Conservation (phyloP, 2,113 vertebrate species). For the Scophthalmus maximus region DNA sequence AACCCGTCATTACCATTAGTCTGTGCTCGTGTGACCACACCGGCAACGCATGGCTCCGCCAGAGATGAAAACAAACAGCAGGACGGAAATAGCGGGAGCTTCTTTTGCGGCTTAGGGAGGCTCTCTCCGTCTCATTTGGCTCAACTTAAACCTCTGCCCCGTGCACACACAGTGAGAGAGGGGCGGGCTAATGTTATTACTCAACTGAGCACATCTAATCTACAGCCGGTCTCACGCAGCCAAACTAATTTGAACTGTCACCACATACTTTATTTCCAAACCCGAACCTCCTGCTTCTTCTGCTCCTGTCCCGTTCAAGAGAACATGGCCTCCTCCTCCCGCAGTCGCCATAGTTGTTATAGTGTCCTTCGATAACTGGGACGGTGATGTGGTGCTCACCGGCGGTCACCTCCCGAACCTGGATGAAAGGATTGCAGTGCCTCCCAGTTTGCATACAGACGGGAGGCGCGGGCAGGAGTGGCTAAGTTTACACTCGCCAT, state of each 20-base stretch:
- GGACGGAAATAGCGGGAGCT: constrained; percentile 51
- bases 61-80: constrained; percentile 20
- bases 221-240: constrained; percentile 19
- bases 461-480: constrained; percentile 11
- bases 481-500: constrained; percentile 15
- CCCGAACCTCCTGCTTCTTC: no score
- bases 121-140: constrained; percentile 46
- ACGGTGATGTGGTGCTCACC: constrained; percentile 11
- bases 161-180: not conserved
- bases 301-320: not conserved
- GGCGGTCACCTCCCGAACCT: constrained; percentile 28
- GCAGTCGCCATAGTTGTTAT: no score
- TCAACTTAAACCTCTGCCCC: constrained; percentile 34
- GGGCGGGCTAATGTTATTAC: constrained; percentile 59
- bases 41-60: constrained; percentile 1
- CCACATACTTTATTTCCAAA: not conserved
- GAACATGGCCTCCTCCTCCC: not conserved
- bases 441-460: constrained; percentile 28
- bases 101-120: constrained; percentile 24
- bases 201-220: constrained; percentile 52
- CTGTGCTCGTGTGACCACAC: constrained; percentile 4
- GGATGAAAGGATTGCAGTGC: constrained; percentile 27
- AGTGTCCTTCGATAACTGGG: constrained; percentile 2
- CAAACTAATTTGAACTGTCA: not conserved
- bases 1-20: not conserved